A percentile compares a stretch with the other conserved stretches of the same genome.
phyloP scores from a whole-genome alignment of 2,113 vertebrate species.

The Sialia sialis region DNA sequence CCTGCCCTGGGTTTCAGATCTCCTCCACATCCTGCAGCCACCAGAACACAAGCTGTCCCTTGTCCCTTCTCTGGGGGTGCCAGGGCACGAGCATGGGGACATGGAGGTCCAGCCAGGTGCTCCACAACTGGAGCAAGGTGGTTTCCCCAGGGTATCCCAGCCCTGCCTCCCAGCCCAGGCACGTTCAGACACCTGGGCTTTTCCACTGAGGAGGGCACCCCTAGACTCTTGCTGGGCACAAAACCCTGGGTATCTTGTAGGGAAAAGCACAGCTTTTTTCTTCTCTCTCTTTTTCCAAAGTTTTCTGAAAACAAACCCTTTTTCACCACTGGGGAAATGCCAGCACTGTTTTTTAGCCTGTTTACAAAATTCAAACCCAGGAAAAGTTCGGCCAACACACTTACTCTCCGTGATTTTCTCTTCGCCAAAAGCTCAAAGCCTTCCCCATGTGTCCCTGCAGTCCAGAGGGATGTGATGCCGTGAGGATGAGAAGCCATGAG shows the following conservation, averaged over 20 bases:
- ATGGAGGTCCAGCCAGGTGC: not conserved
- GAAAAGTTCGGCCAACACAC: not conserved
- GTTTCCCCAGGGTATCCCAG: not conserved
- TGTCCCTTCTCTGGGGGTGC: accelerated
- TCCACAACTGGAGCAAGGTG: accelerated
- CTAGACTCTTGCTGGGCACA: not conserved
- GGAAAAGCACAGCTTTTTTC: not conserved
- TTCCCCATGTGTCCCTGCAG: not conserved
- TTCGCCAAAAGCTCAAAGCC: not conserved
- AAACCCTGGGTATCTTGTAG: not conserved
- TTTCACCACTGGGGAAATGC: not conserved
- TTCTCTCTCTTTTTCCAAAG: not conserved
- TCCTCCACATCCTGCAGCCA: not conserved
- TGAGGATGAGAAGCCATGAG: not conserved
- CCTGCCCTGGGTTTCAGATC: not conserved
- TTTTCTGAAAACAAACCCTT: not conserved
- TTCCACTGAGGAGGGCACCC: not conserved
- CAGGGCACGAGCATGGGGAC: accelerated
- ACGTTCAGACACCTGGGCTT: not conserved
- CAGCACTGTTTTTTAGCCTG: not conserved
- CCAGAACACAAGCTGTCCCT: not conserved
- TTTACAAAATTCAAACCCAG: not conserved
- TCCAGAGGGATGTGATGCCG: accelerated
- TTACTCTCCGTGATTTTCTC: not conserved
- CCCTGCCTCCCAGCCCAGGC: not conserved